These are phyloP conservation scores for Aphelocoma californica DNA, from an alignment of 2,797 vertebrate genomes.

Conservation along the genomic window DNA sequence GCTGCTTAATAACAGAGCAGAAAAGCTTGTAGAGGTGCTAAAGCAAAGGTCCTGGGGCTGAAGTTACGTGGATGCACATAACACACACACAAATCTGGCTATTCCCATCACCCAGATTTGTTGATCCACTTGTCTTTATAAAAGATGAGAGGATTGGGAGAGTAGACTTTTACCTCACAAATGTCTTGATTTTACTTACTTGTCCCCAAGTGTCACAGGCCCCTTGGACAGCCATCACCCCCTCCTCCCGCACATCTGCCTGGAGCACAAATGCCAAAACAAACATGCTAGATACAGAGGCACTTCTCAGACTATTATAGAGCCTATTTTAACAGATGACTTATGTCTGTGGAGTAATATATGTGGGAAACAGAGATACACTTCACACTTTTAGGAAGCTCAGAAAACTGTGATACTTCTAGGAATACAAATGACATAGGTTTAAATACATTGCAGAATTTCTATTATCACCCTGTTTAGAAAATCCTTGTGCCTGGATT, in stretches of 20 bases:
- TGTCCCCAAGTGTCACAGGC: neutral
- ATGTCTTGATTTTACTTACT: neutral
- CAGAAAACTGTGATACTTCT: conserved; percentile 40
- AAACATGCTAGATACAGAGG: neutral
- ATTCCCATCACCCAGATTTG: neutral
- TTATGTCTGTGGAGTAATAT: neutral
- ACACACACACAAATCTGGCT: neutral
- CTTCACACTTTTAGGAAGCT: conserved; percentile 33
- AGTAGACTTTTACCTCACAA: neutral
- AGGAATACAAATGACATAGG: conserved; percentile 23
- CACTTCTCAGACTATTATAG: neutral
- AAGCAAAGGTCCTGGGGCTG: neutral
- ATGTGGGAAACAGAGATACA: conserved; percentile 42
- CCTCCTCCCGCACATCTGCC: neutral
- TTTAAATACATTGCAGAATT: neutral
- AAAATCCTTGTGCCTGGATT: neutral
- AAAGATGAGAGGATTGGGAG: neutral
- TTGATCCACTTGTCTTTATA: neutral
- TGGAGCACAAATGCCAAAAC: neutral
- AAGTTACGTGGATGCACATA: neutral
- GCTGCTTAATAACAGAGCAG: neutral
- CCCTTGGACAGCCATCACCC: neutral
- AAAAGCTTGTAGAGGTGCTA: neutral
- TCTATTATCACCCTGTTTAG: neutral
- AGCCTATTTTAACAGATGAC: conserved; percentile 21